Base-by-base conservation (phyloP, 64 coral and sea anemone genomes). In the Pocillopora damicornis region DNA sequence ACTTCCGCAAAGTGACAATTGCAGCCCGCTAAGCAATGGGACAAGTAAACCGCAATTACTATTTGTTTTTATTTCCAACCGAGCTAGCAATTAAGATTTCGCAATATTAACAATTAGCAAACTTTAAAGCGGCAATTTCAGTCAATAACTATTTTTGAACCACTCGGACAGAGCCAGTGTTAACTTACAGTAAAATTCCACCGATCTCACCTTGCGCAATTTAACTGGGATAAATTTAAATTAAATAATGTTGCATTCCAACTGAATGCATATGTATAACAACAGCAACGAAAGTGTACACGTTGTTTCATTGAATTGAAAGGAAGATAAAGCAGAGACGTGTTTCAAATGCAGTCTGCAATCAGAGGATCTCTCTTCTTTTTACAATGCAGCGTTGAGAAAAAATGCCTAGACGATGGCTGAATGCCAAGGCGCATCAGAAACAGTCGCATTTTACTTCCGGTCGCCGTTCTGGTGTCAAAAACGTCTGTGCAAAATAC, bases 181-280 rank as follows among this genome's bases (percentile, higher is more conserved):
- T 0, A 25, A n/a, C 11, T n/a, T 11, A 25, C 67, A 23, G n/a
- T 71, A 1, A 11, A n/a, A 10, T n/a, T 11, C 25, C 67, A 23
- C 67, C 67, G 67, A n/a, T 23, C 67, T 23, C 10, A 20, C n/a
- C 20, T 71, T 71, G 20, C 42, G 42, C 42, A 51, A 51, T 51
- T 51, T 51, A 51, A 51, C 42, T 51, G 42, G 42, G 7, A 51
- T 51, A 51, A 51, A 30, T 7, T 51, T 51, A 73, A 56, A 42
- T 77, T 77, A 77, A 77, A 77, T 77, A 77, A 77, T 77, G 8
- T 77, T 56, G 75, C 75, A 20, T 11, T 77, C 45, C 18, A 1
- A 56, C 42, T 20, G 75, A 56, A 77, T 58, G 75, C 17, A 77
- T 20, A 2, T 51, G 2, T 77, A 45, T 9, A 14, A 77, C 42